Evolutionary conservation across 2,888 invertebrate species (phyloP), one percentile per base, ranked within the genome.

Genomic region (Drosophila phalerata): DNA sequence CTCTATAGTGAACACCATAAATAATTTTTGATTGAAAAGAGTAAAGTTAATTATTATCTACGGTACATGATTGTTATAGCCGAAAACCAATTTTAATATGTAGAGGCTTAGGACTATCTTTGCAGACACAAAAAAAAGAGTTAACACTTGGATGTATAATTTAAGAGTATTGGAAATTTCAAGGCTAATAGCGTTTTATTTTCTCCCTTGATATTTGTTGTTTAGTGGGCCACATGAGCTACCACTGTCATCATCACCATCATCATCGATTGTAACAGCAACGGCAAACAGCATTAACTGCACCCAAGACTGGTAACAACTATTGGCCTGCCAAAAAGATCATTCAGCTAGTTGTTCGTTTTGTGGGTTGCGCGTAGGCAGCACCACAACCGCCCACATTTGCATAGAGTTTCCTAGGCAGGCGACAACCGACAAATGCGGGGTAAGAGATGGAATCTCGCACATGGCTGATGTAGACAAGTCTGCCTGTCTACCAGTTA

Each of bases 351-450:
- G 81, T 66, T 72, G 67, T 62, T 8, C 55, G 52, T 68, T 74
- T 84, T 86, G 85, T 88, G 89, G 82, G 82, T 85, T 81, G 85
- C 64, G 89, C 85, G 85, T 82, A 87, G 85, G 89, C 87, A 82
- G 81, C 69, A 69, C 75, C 62, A 69, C 56, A 77, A 57, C 75
- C 85, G 85, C 85, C 85, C 79, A 86, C 85, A 87, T 86, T 73
- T 82, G 79, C 89, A 79, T 80, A 74, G 78, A 72, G 85, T 80
- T 85, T 87, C 78, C 81, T 81, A 76, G 76, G 65, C 68, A 69
- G 84, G 88, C 84, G 84, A 84, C 84, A 88, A 88, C 75, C 88
- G 70, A 86, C 86, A 88, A 85, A 86, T 81, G 85, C 77, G 49
- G 55, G 57, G 42, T 28, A 47, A 42, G 28, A 13, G 42, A 28